These are phyloP conservation scores for Erebia aethiops DNA, from an alignment of 2,888 invertebrate genomes.

Conservation along the genomic window DNA sequence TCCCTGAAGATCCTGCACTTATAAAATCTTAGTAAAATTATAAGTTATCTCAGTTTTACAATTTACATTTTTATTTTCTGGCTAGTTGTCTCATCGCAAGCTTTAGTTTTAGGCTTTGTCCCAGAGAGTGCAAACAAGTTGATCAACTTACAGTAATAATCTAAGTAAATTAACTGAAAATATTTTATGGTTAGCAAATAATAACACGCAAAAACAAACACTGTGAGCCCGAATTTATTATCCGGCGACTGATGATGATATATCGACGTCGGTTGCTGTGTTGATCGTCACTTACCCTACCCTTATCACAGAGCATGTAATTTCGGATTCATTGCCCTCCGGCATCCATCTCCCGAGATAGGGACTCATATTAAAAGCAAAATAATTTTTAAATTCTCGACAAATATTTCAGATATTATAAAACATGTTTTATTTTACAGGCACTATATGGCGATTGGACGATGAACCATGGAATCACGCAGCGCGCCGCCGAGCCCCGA, in stretches of 20 bases:
- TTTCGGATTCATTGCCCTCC: conserved; percentile 80
- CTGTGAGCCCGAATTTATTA: conserved; percentile 71
- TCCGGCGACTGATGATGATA: conserved; percentile 80
- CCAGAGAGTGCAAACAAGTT: background rate
- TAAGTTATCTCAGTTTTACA: no score
- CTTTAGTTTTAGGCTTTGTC: no score
- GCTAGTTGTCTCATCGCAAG: no score
- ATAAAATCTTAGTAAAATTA: no score
- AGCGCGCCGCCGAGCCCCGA: conserved; percentile 84
- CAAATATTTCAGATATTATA: conserved; percentile 19
- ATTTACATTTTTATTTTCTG: no score
- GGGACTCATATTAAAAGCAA: conserved; percentile 61
- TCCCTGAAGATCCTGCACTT: background rate
- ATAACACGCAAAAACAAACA: conserved; percentile 60
- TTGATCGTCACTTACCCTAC: conserved; percentile 81
- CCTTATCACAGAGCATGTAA: conserved; percentile 77
- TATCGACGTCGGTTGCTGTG: conserved; percentile 78
- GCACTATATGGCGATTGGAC: conserved; percentile 69
- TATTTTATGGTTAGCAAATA: background rate
- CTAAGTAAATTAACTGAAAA: background rate
- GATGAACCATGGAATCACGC: conserved; percentile 83
- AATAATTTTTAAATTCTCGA: conserved; percentile 27
- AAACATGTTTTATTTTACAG: conserved; percentile 59
- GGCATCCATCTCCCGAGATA: conserved; percentile 49
- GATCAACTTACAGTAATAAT: background rate